These are phyloP conservation scores for Willisornis vidua DNA, from an alignment of 2,113 vertebrate genomes.

Conservation along the genomic window DNA sequence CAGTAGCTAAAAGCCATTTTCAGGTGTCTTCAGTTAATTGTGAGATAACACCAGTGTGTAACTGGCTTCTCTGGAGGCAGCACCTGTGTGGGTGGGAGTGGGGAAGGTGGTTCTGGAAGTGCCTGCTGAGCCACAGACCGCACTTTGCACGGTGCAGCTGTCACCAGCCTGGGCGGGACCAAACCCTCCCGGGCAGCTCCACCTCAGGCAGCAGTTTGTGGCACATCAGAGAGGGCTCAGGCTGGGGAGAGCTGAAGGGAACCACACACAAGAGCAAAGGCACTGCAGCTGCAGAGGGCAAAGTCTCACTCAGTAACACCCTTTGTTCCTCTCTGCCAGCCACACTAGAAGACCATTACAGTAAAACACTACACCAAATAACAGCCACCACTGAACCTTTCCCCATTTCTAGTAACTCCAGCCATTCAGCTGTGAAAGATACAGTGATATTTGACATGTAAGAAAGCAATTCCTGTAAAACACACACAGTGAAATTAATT, in stretches of 20 bases:
- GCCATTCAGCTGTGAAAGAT: not conserved
- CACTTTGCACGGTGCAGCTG: not conserved
- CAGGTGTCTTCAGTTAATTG: not conserved
- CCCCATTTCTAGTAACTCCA: not conserved
- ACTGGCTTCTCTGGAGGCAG: not conserved
- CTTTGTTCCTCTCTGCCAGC: not conserved
- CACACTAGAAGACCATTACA: rapidly evolving
- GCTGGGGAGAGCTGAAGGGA: not conserved
- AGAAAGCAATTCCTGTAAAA: not conserved
- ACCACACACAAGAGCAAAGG: rapidly evolving
- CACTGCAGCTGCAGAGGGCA: not conserved
- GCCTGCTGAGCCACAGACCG: rapidly evolving
- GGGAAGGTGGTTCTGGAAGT: rapidly evolving
- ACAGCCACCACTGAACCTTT: not conserved
- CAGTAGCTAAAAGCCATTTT: not conserved
- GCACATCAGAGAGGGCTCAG: not conserved
- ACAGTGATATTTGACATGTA: not conserved
- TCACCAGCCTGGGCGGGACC: not conserved
- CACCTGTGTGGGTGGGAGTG: not conserved
- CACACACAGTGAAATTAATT: not conserved
- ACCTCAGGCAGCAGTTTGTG: not conserved
- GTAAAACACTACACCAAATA: not conserved
- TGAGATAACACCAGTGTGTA: rapidly evolving
- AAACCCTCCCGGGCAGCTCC: rapidly evolving
- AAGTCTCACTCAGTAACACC: not conserved